Percentiles rank a stretch among this genome's conserved stretches.
phyloP scores from a whole-genome alignment of 1,140 invertebrate genomes.

The Aphelinus certus region DNA sequence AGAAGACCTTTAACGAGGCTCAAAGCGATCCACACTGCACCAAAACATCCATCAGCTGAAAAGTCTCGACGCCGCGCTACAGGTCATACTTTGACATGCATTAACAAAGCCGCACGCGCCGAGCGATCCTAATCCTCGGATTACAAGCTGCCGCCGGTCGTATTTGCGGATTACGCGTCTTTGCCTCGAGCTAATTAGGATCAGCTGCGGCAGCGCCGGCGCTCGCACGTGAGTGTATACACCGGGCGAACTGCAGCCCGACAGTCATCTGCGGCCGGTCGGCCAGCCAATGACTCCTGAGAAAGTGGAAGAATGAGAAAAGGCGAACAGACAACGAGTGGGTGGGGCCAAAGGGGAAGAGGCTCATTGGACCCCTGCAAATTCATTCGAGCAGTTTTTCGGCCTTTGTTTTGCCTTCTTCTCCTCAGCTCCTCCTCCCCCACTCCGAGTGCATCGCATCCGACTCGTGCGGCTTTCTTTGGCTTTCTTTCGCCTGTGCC shows the following conservation, averaged over 20 bases:
- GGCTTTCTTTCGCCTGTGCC: neutral
- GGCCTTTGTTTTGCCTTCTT: slow-evolving; percentile 18
- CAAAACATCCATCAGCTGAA: no score
- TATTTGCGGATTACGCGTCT: slow-evolving; percentile 15
- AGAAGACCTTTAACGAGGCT: no score
- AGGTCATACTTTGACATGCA: no score
- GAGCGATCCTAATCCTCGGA: slow-evolving; percentile 29
- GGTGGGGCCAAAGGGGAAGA: slow-evolving; percentile 25
- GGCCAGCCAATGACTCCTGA: no score
- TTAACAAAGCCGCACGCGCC: neutral
- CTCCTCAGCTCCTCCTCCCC: neutral
- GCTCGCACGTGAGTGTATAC: no score
- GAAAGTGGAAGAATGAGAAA: slow-evolving; percentile 1
- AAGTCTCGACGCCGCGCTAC: no score
- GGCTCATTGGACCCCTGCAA: slow-evolving; percentile 31
- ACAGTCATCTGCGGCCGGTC: no score
- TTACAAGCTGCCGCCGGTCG: slow-evolving; percentile 30
- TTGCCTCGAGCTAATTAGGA: slow-evolving; percentile 12
- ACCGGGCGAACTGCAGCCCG: no score
- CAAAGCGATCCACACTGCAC: no score
- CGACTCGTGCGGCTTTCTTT: neutral
- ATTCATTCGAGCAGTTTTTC: slow-evolving; percentile 33
- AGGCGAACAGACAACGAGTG: slow-evolving; percentile 19
- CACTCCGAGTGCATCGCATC: neutral
- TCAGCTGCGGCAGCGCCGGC: neutral